Evolutionary conservation across 2,888 invertebrate genomes (phyloP).

Genomic region (Napeogenes inachia): DNA sequence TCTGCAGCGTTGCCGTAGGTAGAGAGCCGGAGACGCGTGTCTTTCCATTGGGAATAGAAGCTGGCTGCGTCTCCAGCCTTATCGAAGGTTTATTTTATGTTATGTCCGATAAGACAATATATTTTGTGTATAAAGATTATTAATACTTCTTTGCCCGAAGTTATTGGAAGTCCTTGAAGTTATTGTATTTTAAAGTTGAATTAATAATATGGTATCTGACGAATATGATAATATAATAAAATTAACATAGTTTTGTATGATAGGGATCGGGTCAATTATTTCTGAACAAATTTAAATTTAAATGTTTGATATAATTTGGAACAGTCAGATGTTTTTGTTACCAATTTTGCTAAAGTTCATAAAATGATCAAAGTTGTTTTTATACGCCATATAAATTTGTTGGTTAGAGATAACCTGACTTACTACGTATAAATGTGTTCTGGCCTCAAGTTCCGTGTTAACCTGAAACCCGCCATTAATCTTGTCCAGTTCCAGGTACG

Average conservation of each 20-base stretch:
- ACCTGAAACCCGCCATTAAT: conserved; percentile 60
- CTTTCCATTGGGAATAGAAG: conserved; percentile 60
- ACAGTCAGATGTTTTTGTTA: too few relatives aligned
- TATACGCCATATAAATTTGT: too few relatives aligned
- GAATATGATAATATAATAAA: too few relatives aligned
- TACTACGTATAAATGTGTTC: conserved; percentile 64
- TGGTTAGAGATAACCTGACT: conserved; percentile 28
- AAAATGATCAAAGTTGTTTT: too few relatives aligned
- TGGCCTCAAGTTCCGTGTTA: conserved; percentile 61
- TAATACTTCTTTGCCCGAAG: not conserved
- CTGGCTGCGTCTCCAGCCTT: conserved; percentile 70
- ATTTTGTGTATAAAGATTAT: not conserved
- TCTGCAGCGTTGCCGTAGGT: conserved; percentile 54
- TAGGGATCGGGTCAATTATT: too few relatives aligned
- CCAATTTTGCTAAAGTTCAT: too few relatives aligned
- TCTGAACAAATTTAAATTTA: too few relatives aligned
- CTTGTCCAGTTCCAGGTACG: conserved; percentile 52
- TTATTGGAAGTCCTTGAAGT: too few relatives aligned
- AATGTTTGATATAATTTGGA: too few relatives aligned
- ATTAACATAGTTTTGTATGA: too few relatives aligned
- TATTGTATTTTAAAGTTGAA: too few relatives aligned
- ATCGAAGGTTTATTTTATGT: not conserved
- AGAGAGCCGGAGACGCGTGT: conserved; percentile 51
- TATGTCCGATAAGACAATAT: not conserved
- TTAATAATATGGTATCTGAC: not conserved